Conservation (phyloP, 2,888 invertebrate genomes). For the Digitonthophagus gazella region DNA sequence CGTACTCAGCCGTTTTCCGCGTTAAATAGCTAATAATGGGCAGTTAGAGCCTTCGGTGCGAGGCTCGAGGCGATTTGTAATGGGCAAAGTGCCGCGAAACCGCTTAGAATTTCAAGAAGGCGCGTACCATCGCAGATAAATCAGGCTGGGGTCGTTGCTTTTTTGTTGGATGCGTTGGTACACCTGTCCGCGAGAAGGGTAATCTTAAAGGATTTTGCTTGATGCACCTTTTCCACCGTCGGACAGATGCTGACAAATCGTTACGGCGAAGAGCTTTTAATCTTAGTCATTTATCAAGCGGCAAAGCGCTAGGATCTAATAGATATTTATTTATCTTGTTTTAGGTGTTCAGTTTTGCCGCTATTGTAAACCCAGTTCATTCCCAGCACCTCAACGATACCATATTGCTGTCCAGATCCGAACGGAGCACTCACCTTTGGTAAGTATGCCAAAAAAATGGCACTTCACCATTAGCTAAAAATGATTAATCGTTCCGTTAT, state of each 20-base stretch:
- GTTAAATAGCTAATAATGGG: not conserved
- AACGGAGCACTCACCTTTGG: conserved; percentile 35
- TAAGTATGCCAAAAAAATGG: not conserved
- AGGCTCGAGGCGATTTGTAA: not conserved
- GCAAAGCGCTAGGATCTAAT: too few species aligned
- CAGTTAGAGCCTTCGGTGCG: not conserved
- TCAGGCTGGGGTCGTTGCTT: not conserved
- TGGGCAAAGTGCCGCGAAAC: not conserved
- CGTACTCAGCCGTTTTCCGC: not conserved
- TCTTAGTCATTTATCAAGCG: not conserved
- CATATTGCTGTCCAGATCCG: conserved; percentile 38
- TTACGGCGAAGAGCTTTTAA: not conserved
- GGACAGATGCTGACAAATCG: not conserved
- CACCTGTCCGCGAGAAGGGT: not conserved
- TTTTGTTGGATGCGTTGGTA: not conserved
- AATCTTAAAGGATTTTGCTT: not conserved
- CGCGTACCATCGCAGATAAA: not conserved
- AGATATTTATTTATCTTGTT: not conserved
- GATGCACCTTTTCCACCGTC: not conserved
- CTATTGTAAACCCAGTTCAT: conserved; percentile 51
- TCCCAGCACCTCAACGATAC: conserved; percentile 45
- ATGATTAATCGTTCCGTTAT: too few species aligned
- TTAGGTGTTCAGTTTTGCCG: conserved; percentile 62
- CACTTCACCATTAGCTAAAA: too few species aligned
- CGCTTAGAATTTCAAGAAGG: not conserved